Conservation (phyloP, 2,888 invertebrate species). For the Quadroppia sp. region DNA sequence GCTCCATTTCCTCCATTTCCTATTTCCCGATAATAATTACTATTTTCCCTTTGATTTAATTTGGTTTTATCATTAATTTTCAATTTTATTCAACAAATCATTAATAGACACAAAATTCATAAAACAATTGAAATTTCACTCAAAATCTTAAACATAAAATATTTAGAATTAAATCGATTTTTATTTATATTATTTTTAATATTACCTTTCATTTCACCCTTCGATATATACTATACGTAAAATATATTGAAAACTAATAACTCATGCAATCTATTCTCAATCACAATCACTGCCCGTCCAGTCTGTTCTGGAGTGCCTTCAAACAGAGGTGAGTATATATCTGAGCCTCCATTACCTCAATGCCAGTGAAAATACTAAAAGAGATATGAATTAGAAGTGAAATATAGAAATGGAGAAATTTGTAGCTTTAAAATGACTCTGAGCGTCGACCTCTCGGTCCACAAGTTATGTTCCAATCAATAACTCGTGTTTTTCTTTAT, state of each 20-base stretch:
- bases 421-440: constrained; percentile 18
- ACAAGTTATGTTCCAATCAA: constrained; percentile 38
- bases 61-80: not conserved
- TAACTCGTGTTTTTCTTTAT: constrained; percentile 19
- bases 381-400: not conserved
- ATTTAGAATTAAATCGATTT: not conserved
- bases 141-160: not conserved
- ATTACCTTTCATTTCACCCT: not conserved
- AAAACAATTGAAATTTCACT: not conserved
- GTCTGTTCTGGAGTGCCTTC: constrained; percentile 99
- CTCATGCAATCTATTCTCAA: not conserved
- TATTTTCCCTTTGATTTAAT: not conserved
- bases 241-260: not conserved
- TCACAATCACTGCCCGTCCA: constrained; percentile 52
- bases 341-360: constrained; percentile 21
- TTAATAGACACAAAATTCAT: not conserved
- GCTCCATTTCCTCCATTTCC: constrained; percentile 36
- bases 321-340: constrained; percentile 87
- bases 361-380: not conserved
- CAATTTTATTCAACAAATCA: not conserved
- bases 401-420: constrained; percentile 5
- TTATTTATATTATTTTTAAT: not conserved
- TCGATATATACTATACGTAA: constrained; percentile 3
- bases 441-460: not conserved
- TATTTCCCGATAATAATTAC: constrained; percentile 10